Evolutionary conservation across 2,113 vertebrate species (phyloP).

Genomic region (Chamaetylas fuelleborni): DNA sequence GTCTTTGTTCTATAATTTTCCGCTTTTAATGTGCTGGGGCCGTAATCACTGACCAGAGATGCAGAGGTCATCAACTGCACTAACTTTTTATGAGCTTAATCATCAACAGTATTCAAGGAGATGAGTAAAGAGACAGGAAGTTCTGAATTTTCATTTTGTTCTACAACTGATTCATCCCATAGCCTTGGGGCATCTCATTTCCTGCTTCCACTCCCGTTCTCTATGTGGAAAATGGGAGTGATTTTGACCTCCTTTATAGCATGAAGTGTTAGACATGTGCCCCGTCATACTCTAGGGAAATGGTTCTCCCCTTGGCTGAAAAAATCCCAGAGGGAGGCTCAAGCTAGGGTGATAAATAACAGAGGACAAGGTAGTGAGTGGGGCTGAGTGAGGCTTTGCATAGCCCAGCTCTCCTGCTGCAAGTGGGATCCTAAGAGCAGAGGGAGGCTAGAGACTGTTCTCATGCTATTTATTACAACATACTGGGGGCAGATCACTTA

Average conservation of each 20-base stretch:
- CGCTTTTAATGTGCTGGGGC: not conserved
- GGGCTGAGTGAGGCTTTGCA: not conserved
- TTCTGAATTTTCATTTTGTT: slow-evolving; percentile 47
- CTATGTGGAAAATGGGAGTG: not conserved
- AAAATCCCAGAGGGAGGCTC: not conserved
- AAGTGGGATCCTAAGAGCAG: not conserved
- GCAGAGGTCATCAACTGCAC: slow-evolving; percentile 38
- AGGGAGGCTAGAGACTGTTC: not conserved
- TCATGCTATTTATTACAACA: not conserved
- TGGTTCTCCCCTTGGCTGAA: not conserved
- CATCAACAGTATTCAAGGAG: slow-evolving; percentile 21
- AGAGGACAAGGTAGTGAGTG: not conserved
- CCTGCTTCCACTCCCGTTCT: slow-evolving; percentile 14
- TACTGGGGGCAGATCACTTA: not conserved
- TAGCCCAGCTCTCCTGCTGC: not conserved
- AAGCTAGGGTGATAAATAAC: not conserved
- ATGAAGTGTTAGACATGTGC: not conserved
- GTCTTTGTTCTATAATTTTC: slow-evolving; percentile 35
- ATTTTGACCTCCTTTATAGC: slow-evolving; percentile 16
- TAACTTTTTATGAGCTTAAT: slow-evolving; percentile 57
- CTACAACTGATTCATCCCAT: slow-evolving; percentile 36
- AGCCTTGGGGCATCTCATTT: slow-evolving; percentile 53
- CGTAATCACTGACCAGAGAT: slow-evolving; percentile 2
- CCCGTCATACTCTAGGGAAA: not conserved
- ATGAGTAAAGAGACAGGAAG: slow-evolving; percentile 62